Base-by-base conservation (phyloP, 2,888 invertebrate species). In the Drosophila pullipes region DNA sequence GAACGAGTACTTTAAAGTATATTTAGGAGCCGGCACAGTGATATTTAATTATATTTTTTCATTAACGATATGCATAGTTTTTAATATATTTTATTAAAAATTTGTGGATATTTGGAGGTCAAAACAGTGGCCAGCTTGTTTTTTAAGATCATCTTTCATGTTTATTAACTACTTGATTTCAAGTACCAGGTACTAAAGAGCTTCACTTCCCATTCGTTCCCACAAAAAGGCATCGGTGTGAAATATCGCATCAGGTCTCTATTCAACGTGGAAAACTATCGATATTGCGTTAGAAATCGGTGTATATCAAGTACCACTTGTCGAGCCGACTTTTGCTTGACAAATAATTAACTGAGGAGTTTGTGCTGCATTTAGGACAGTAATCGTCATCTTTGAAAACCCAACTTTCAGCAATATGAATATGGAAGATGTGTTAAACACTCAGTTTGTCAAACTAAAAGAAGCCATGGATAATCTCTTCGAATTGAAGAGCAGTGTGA, bases 401-500 rank as follows among this genome's bases (percentile, higher is more conserved):
- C 5, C 2, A 44, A 58, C 31, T 22, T 22, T 7, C 18, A 4
- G 2, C 28, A 66, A 30, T 11, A 52, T 44, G 16, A 70, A 61
- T 41, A 86, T 86, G 86, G 86, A 78, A 47, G 74, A 71, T 7
- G 65, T 82, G 33, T 70, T 87, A 61, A 88, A 72, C 66, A 76
- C 50, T 28, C 84, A 89, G 49, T 97, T 97, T 91, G 95, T 95
- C 72, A 95, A 96, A 78, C 95, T 98, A 47, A 94, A 96, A 55
- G 94, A 95, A 74, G 93, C 96, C 18, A 95, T 98, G 93, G 94
- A 94, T 54, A 96, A 96, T 85, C 96, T 97, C 74, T 94, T 95
- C 16, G 95, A 95, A 74, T 89, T 96, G 9, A 97, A 97, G 94
- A 92, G 92, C 41, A 94, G 94, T 78, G 94, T 94, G 71, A 94